Conservation (phyloP, 2,797 vertebrate species). For the Sebastes hubbsi region DNA sequence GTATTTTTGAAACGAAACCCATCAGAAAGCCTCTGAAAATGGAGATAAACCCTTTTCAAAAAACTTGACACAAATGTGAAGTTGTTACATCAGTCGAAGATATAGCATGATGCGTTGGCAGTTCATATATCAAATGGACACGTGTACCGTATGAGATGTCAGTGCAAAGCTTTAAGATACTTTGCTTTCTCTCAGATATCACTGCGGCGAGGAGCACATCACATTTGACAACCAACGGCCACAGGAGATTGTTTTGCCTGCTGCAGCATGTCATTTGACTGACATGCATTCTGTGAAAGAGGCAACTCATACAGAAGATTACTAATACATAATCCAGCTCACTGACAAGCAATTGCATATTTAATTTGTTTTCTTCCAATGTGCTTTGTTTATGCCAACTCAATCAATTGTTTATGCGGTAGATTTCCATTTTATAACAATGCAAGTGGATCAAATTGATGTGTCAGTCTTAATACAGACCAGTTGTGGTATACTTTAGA, state of each 20-base stretch:
- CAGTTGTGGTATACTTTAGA: background rate
- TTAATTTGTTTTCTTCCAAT: slow-evolving; percentile 21
- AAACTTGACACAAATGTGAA: background rate
- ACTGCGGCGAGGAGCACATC: slow-evolving; percentile 1
- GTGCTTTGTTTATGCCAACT: background rate
- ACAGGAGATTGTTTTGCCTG: slow-evolving; percentile 41
- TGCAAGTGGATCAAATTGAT: background rate
- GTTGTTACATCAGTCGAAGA: background rate
- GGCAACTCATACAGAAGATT: slow-evolving; percentile 22
- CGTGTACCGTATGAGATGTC: slow-evolving; percentile 39
- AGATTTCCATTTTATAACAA: background rate
- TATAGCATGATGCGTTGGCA: slow-evolving; percentile 12
- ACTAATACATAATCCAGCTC: slow-evolving; percentile 39
- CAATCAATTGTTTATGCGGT: background rate
- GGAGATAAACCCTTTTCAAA: background rate
- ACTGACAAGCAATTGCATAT: slow-evolving; percentile 4
- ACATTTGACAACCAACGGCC: slow-evolving; percentile 44
- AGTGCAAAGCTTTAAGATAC: slow-evolving; percentile 26
- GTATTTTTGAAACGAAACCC: slow-evolving; percentile 8
- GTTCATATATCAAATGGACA: slow-evolving; percentile 47
- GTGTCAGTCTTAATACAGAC: background rate
- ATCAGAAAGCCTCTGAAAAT: background rate
- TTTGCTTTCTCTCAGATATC: slow-evolving; percentile 35
- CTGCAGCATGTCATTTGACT: slow-evolving; percentile 29
- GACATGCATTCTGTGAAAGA: slow-evolving; percentile 11